Evolutionary conservation across 1,140 invertebrate genomes (phyloP).

Genomic region (Drosophila navojoa): DNA sequence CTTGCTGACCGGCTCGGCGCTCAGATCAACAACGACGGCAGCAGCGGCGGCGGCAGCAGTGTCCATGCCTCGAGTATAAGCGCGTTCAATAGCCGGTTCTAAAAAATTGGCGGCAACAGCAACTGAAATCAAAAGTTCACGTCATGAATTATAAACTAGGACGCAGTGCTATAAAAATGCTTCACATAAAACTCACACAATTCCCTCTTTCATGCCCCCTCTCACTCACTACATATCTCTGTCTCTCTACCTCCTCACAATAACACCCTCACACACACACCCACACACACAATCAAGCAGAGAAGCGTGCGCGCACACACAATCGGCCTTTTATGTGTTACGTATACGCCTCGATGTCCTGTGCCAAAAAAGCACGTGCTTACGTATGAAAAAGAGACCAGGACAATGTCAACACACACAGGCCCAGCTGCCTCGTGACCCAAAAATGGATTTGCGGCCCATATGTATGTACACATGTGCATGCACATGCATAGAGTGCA

Average conservation of each 20-base stretch:
- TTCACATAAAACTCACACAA: slow-evolving; percentile 3
- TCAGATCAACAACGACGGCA: slow-evolving; percentile 69
- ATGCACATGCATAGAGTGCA: not conserved
- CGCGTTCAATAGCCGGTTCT: slow-evolving; percentile 12
- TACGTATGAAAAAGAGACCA: slow-evolving; percentile 65
- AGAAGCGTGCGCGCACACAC: not conserved
- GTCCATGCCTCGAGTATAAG: slow-evolving; percentile 57
- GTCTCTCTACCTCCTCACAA: not conserved
- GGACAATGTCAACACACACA: slow-evolving; percentile 80
- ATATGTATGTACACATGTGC: slow-evolving; percentile 6
- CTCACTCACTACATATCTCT: no score
- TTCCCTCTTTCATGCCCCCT: no score
- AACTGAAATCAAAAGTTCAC: slow-evolving; percentile 57
- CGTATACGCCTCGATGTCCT: slow-evolving; percentile 55
- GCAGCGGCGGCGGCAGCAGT: slow-evolving; percentile 72
- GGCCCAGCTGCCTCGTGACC: slow-evolving; percentile 71
- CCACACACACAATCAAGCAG: slow-evolving; percentile 8
- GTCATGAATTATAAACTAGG: slow-evolving; percentile 63
- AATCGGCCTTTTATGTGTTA: slow-evolving; percentile 49
- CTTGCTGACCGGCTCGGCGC: slow-evolving; percentile 51
- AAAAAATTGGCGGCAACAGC: slow-evolving; percentile 51
- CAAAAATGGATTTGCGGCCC: slow-evolving; percentile 53
- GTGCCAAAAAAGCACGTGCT: slow-evolving; percentile 77
- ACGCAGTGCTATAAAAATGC: slow-evolving; percentile 43
- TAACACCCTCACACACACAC: slow-evolving; percentile 1